These are phyloP conservation scores for Acleris laterana DNA, from an alignment of 2,888 invertebrate species.

Conservation along the genomic window DNA sequence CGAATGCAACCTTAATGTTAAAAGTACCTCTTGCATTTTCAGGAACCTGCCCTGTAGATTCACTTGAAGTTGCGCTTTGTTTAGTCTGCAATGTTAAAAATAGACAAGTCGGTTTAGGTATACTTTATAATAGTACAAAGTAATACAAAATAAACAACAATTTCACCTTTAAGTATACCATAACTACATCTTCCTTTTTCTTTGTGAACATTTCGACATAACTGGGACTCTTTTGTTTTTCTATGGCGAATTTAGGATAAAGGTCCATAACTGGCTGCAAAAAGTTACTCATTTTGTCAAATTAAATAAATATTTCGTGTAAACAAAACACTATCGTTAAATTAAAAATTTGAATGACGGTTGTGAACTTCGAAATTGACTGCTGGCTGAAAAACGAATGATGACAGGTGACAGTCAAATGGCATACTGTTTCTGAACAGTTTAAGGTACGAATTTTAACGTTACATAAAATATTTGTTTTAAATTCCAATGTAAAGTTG, in stretches of 20 bases:
- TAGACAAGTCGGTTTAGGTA: background rate
- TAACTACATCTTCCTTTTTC: conserved; percentile 57
- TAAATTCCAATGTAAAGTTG: too few species aligned
- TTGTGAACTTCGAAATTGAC: background rate
- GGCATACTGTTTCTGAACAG: too few species aligned
- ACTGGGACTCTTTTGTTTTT: conserved; percentile 67
- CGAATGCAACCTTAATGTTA: too few species aligned
- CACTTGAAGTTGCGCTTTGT: conserved; percentile 42
- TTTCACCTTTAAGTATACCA: conserved; percentile 65
- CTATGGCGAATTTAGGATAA: conserved; percentile 60
- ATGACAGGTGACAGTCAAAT: background rate
- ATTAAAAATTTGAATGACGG: conserved; percentile 18
- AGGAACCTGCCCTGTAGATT: conserved; percentile 43
- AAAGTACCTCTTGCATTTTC: conserved; percentile 56
- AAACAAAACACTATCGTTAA: conserved; percentile 12
- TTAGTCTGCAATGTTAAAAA: conserved; percentile 54
- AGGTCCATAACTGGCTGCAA: conserved; percentile 57
- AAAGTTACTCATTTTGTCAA: conserved; percentile 53
- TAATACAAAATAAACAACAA: background rate
- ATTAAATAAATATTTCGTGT: background rate
- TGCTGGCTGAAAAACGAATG: too few species aligned
- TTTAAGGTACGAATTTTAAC: conserved; percentile 8
- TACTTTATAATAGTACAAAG: background rate
- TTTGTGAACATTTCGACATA: conserved; percentile 73
- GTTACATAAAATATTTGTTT: background rate